Conservation (phyloP, 2,113 vertebrate genomes). For the Octodon degus region DNA sequence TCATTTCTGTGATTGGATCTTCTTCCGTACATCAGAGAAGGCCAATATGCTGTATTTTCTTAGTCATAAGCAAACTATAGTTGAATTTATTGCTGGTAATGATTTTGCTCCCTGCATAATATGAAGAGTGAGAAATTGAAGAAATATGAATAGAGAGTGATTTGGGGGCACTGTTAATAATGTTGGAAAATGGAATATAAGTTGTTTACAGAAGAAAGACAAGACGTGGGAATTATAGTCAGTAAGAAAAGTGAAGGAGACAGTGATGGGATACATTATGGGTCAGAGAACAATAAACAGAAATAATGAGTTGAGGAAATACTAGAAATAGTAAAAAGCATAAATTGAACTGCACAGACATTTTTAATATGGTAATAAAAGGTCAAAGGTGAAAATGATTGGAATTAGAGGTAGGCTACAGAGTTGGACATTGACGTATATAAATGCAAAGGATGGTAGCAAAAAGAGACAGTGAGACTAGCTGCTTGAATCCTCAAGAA, state of each 20-base stretch:
- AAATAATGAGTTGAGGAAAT: not conserved
- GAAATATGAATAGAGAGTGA: not conserved
- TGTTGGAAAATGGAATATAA: not conserved
- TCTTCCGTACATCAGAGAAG: not conserved
- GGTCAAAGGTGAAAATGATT: not conserved
- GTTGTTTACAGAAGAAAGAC: not conserved
- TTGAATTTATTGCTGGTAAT: not conserved
- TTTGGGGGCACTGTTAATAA: not conserved
- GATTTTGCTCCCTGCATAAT: not conserved
- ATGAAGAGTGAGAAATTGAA: not conserved
- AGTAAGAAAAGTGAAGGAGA: not conserved
- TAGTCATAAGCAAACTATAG: not conserved
- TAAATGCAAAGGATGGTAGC: not conserved
- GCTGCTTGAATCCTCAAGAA: not conserved
- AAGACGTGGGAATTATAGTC: not conserved
- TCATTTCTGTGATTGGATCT: not conserved
- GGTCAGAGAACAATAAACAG: not conserved
- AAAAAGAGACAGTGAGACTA: not conserved
- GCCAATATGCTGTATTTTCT: not conserved
- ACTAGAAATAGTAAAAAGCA: not conserved
- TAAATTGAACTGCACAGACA: not conserved
- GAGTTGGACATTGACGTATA: not conserved
- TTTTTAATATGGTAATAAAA: not conserved
- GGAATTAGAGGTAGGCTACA: not conserved
- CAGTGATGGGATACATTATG: fast-evolving